These are phyloP conservation scores for Xestia ashworthii DNA, from an alignment of 2,888 invertebrate genomes.

Conservation along the genomic window DNA sequence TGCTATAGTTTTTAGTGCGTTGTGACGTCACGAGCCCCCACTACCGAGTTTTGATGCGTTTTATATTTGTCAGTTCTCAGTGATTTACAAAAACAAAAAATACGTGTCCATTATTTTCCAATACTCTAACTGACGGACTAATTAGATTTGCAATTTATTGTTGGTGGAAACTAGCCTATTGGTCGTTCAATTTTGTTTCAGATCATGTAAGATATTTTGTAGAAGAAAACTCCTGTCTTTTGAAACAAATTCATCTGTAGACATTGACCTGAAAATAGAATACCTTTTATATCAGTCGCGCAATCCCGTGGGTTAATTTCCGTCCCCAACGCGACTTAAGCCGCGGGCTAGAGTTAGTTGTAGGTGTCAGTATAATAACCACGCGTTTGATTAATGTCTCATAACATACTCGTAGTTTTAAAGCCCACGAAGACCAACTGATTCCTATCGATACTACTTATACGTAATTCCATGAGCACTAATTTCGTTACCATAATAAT, in stretches of 20 bases:
- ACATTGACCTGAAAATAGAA: not conserved
- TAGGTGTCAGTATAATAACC: not conserved
- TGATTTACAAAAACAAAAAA: too few species aligned
- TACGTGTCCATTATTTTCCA: too few species aligned
- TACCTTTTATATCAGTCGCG: not conserved
- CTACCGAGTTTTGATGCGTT: too few species aligned
- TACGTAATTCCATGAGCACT: constrained; percentile 7
- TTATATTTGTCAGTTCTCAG: too few species aligned
- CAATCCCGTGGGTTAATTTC: not conserved
- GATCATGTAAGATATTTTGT: not conserved
- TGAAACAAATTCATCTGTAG: not conserved
- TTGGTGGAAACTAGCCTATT: too few species aligned
- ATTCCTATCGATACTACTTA: constrained; percentile 10
- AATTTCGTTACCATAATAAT: constrained; percentile 23
- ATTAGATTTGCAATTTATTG: too few species aligned
- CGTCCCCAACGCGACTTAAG: not conserved
- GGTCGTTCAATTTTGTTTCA: too few species aligned
- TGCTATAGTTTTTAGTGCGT: too few species aligned
- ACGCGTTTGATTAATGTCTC: constrained; percentile 9
- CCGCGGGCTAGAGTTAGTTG: not conserved
- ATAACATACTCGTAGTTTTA: not conserved
- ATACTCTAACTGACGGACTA: too few species aligned
- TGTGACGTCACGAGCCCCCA: too few species aligned
- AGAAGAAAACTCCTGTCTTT: not conserved
- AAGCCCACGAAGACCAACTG: not conserved